Conservation (phyloP, 2,797 vertebrate genomes). For the Merluccius polli region DNA sequence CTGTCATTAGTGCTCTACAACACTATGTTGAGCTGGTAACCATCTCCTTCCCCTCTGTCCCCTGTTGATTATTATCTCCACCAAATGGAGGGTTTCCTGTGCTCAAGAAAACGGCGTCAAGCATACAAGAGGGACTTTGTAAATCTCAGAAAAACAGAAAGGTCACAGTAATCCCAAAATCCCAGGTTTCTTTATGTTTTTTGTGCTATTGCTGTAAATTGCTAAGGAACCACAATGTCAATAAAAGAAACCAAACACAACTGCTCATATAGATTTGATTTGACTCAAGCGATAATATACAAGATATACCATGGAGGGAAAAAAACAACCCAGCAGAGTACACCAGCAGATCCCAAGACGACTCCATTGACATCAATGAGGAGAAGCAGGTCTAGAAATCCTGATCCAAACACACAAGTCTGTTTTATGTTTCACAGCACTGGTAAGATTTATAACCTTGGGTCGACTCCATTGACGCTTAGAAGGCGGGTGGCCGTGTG, state of each 20-base stretch:
- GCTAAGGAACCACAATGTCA: background rate
- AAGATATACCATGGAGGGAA: background rate
- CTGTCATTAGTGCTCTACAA: constrained; percentile 10
- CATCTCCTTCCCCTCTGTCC: constrained; percentile 47
- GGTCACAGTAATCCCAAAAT: constrained; percentile 42
- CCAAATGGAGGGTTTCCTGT: constrained; percentile 74
- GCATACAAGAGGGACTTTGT: constrained; percentile 52
- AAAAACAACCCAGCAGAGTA: background rate
- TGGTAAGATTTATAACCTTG: background rate
- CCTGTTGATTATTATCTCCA: constrained; percentile 61
- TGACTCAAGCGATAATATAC: background rate
- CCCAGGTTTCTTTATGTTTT: background rate
- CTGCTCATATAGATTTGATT: background rate
- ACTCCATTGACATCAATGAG: background rate
- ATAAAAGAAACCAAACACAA: background rate
- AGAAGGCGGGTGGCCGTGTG: constrained; percentile 10
- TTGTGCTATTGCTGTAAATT: background rate
- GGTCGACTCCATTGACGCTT: constrained; percentile 21
- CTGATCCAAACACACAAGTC: background rate
- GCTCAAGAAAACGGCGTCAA: constrained; percentile 35
- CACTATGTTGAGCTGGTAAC: constrained; percentile 41
- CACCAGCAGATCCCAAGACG: background rate
- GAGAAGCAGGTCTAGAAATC: background rate
- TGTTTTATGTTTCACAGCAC: background rate
- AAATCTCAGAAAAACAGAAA: constrained; percentile 56